Conservation (phyloP, 1,140 invertebrate genomes). For the Apis cerana region DNA sequence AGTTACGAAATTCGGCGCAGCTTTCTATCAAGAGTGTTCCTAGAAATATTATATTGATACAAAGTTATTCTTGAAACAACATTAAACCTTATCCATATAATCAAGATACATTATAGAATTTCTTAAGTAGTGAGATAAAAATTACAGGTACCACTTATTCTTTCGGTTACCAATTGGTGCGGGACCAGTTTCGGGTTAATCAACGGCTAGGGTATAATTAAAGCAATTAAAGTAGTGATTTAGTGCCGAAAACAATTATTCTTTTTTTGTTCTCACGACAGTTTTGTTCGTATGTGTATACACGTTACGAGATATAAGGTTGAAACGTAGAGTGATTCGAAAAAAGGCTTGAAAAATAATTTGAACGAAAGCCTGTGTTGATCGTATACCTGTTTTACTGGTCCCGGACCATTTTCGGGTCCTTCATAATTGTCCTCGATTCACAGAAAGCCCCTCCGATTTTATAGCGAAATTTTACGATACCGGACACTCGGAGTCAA, state of each 20-base stretch:
- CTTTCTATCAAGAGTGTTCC: not conserved
- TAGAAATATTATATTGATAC: not conserved
- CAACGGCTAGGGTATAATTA: constrained; percentile 15
- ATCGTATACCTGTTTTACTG: constrained; percentile 51
- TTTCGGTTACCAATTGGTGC: not conserved
- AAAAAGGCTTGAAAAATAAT: constrained; percentile 27
- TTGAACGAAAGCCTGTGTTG: constrained; percentile 20
- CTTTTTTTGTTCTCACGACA: not conserved
- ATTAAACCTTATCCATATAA: not conserved
- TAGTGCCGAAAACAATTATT: constrained; percentile 8
- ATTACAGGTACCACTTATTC: constrained; percentile 16
- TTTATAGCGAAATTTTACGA: constrained; percentile 55
- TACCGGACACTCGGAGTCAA: constrained; percentile 41
- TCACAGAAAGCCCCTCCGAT: constrained; percentile 54
- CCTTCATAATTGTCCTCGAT: constrained; percentile 46
- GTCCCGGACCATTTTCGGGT: constrained; percentile 33
- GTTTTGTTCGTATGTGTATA: not conserved
- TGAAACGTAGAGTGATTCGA: constrained; percentile 6
- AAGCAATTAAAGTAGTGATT: constrained; percentile 24
- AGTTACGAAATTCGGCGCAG: not conserved
- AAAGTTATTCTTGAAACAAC: not conserved
- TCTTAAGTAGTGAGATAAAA: constrained; percentile 5
- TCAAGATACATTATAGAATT: constrained; percentile 9
- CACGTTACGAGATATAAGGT: not conserved
- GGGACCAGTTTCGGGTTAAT: constrained; percentile 2